Conservation (phyloP, 2,797 vertebrate genomes). For the Tinamus major region DNA sequence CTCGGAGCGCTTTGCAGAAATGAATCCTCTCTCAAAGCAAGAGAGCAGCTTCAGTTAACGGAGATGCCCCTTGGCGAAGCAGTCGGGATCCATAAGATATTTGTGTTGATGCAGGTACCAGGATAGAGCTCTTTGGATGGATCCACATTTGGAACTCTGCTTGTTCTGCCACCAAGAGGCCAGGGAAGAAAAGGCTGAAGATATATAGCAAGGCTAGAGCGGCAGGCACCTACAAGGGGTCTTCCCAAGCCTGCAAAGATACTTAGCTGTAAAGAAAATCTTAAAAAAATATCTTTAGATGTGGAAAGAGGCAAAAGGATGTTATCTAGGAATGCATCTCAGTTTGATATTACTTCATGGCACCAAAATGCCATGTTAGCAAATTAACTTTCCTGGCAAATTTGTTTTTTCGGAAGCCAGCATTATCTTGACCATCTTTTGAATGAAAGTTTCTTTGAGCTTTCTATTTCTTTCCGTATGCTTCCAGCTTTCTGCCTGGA, state of each 20-base stretch:
- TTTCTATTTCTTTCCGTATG: background rate
- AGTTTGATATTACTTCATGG: background rate
- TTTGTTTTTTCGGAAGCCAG: background rate
- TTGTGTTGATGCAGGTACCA: constrained; percentile 23
- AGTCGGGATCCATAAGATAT: constrained; percentile 46
- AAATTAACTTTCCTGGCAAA: background rate
- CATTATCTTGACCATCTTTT: background rate
- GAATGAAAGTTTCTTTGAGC: background rate
- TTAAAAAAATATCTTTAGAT: background rate
- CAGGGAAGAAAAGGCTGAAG: constrained; percentile 34
- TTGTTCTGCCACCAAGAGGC: constrained; percentile 50
- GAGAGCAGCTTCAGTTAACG: constrained; percentile 50
- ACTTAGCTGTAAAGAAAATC: background rate
- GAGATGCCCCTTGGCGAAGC: constrained; percentile 39
- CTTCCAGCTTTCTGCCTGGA: background rate
- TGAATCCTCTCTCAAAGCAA: constrained; percentile 20
- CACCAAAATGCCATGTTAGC: background rate
- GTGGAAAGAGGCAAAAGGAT: background rate
- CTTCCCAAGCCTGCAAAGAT: background rate
- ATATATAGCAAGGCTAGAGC: background rate
- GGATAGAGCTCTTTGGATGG: too few species aligned
- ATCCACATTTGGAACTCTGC: constrained; percentile 20
- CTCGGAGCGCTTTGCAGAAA: constrained; percentile 26
- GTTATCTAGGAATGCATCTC: background rate
- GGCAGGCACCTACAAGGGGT: background rate